Evolutionary conservation across 1,140 invertebrate genomes (phyloP).

Genomic region (Pantala flavescens): DNA sequence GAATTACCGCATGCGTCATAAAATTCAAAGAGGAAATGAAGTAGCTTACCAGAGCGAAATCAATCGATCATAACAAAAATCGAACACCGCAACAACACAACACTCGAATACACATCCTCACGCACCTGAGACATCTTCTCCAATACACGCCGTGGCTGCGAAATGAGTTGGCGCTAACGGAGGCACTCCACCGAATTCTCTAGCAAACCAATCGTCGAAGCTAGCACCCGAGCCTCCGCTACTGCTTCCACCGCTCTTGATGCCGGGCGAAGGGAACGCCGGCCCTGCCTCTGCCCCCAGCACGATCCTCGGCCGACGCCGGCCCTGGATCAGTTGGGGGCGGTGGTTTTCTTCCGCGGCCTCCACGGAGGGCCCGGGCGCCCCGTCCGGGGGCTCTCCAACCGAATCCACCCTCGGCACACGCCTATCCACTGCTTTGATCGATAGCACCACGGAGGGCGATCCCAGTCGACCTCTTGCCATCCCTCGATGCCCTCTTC

Average conservation of each 20-base stretch:
- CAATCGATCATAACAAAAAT: too few relatives aligned
- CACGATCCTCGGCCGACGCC: neutral
- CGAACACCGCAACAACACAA: too few relatives aligned
- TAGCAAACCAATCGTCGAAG: neutral
- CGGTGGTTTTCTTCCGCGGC: neutral
- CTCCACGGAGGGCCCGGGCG: neutral
- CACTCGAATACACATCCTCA: too few relatives aligned
- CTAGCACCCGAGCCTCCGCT: neutral
- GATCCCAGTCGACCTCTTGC: neutral
- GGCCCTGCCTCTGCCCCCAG: neutral
- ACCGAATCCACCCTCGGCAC: neutral
- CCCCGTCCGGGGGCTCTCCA: neutral
- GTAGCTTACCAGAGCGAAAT: too few relatives aligned
- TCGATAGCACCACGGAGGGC: neutral
- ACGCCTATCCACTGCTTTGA: neutral
- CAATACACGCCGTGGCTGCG: neutral
- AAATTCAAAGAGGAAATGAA: too few relatives aligned
- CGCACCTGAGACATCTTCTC: neutral
- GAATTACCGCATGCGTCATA: too few relatives aligned
- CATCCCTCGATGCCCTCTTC: neutral
- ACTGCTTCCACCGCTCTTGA: neutral
- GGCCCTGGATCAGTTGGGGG: neutral
- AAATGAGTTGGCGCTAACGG: neutral
- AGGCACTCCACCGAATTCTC: neutral
- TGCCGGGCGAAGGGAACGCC: neutral